Percentiles rank a stretch among this genome's conserved stretches.
Evolutionary conservation across 1,140 invertebrate genomes (phyloP).

Genomic region (Sweltsa coloradensis): DNA sequence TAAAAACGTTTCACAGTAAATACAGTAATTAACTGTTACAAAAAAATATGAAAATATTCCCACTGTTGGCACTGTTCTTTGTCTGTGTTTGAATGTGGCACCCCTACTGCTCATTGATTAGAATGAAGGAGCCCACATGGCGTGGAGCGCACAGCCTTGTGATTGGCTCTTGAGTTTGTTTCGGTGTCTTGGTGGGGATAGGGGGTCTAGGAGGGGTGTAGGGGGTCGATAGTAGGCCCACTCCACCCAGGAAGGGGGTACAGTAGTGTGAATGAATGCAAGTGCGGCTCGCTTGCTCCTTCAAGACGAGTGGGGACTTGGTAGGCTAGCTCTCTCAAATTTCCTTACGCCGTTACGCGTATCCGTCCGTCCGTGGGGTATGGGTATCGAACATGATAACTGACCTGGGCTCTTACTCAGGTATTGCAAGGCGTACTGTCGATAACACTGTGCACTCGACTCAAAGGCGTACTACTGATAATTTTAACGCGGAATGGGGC

Average conservation of each 20-base stretch:
- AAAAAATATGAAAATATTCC: conserved; percentile 11
- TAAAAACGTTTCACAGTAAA: conserved; percentile 24
- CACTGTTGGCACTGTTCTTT: conserved; percentile 5
- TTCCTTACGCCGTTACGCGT: too few species aligned
- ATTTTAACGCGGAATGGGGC: too few species aligned
- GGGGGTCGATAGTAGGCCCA: conserved; percentile 6
- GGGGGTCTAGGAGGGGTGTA: conserved; percentile 14
- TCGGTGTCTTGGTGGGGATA: conserved; percentile 14
- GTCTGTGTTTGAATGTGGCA: conserved; percentile 20
- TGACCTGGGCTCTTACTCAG: too few species aligned
- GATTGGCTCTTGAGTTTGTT: conserved; percentile 19
- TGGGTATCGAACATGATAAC: too few species aligned
- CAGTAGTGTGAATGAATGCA: conserved; percentile 9
- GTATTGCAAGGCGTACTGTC: too few species aligned
- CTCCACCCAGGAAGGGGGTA: conserved; percentile 13
- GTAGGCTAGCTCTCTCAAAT: too few species aligned
- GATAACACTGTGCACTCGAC: too few species aligned
- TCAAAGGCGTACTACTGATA: too few species aligned
- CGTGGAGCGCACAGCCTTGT: conserved; percentile 25
- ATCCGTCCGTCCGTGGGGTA: too few species aligned
- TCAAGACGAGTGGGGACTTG: too few species aligned
- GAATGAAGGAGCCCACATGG: conserved; percentile 41
- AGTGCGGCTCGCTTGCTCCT: conserved; percentile 7
- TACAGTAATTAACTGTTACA: conserved; percentile 21
- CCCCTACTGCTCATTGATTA: conserved; percentile 42